Evolutionary conservation across 2,797 vertebrate genomes (phyloP), one percentile per base, ranked within the genome.

Genomic region (Pipistrellus pygmaeus): DNA sequence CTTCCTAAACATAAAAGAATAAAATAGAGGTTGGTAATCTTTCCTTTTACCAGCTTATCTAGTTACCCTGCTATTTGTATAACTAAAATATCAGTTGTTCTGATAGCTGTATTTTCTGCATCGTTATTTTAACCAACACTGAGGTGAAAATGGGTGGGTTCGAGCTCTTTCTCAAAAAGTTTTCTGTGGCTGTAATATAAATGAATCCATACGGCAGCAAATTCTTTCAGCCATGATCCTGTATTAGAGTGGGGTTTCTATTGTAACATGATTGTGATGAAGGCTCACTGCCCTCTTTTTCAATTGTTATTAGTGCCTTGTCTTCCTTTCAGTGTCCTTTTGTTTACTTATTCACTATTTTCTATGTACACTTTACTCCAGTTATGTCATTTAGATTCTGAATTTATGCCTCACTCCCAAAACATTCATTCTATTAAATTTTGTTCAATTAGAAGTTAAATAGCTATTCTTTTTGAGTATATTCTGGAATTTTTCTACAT

Each of bases 401-500:
- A 68, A 35, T 68, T 68, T 15, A 81, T 20, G 12, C 13, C 10
- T 5, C 2, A 35, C n/a, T 3, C 44, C 10, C 11, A 76, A 91
- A 46, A 21, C 2, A 15, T 68, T 84, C 84, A 14, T 30, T 85
- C 68, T 9, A 80, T 32, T 83, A 9, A 46, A 68, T 81, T 90
- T 87, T 85, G 11, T 84, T 84, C n/a, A 90, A 15, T 87, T 13
- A n/a, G 6, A 80, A 92, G 4, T 91, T 80, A 15, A 77, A 55
- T 72, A 82, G 3, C 12, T 87, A n/a, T 8, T 68, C 8, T 86
- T 89, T 72, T 14, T 80, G 14, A 57, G 13, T 85, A 77, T 80
- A 76, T 77, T 68, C 15, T 76, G 15, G 13, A 88, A 14, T 7
- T 90, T 81, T 95, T 85, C 27, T 73, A 90, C 81, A 73, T 92